phyloP scores from a whole-genome alignment of 35 echinoderm and acorn worm genomes.

The Apostichopus parvimensis region DNA sequence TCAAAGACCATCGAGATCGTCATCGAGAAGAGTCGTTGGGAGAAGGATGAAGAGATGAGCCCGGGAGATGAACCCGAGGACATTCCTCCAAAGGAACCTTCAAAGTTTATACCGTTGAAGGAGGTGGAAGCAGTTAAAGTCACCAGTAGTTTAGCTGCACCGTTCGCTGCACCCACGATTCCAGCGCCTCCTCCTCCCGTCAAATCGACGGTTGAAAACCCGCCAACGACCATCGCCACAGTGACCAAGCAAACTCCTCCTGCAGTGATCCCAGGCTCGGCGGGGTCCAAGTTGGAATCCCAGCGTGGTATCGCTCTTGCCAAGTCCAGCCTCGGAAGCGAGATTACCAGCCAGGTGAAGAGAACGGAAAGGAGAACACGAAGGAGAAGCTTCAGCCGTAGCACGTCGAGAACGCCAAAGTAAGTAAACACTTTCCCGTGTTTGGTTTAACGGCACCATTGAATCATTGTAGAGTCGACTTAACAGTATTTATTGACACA shows the following conservation, averaged over 20 bases:
- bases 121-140: not conserved
- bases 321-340: conserved; percentile 14
- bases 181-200: not conserved
- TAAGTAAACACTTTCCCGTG: not conserved
- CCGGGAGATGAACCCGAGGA: not conserved
- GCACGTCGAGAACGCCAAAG: conserved; percentile 22
- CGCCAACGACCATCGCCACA: not conserved
- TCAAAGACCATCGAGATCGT: conserved; percentile 14
- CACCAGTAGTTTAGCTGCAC: not conserved
- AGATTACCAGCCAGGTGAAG: conserved; percentile 25
- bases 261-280: not conserved
- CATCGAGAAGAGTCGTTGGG: conserved; percentile 43
- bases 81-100: not conserved
- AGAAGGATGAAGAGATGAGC: conserved; percentile 34
- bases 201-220: not conserved
- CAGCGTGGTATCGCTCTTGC: not conserved
- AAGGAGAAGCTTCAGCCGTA: not conserved
- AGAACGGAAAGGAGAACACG: conserved; percentile 9
- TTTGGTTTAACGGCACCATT: not conserved
- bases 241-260: not conserved
- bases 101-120: conserved; percentile 41
- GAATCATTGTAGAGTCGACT: no score
- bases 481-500: no score
- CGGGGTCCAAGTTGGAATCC: not conserved
- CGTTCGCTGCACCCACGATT: not conserved